phyloP scores from a whole-genome alignment of 2,113 vertebrate species.

The Hippocampus barbouri region DNA sequence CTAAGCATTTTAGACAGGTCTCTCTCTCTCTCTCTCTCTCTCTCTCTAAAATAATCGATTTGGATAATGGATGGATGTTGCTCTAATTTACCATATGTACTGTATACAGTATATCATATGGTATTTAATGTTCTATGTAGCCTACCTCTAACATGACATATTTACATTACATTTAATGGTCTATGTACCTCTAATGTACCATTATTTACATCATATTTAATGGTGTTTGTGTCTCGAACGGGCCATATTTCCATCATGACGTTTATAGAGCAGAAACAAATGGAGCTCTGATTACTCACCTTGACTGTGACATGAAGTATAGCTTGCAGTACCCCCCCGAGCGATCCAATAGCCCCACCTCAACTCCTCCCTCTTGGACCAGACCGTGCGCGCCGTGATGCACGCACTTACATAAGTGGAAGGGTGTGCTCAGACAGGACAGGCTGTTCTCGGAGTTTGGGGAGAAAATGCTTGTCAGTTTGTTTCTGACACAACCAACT shows the following conservation, averaged over 20 bases:
- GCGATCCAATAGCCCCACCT: not conserved
- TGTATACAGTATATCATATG: not conserved
- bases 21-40: too few species aligned
- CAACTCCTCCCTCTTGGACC: not conserved
- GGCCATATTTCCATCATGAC: not conserved
- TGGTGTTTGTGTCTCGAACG: not conserved
- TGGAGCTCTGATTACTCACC: not conserved
- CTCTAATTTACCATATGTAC: not conserved
- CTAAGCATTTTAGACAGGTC: too few species aligned
- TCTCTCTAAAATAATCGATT: too few species aligned
- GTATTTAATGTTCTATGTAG: not conserved
- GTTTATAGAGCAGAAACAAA: not conserved
- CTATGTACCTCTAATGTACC: not conserved
- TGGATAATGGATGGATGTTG: too few species aligned
- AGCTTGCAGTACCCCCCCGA: not conserved
- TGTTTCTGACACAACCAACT: not conserved
- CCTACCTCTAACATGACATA: not conserved
- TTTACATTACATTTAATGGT: not conserved
- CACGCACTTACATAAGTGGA: conserved; percentile 41
- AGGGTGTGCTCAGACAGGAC: conserved; percentile 57
- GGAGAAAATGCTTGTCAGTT: conserved; percentile 2
- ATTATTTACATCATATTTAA: not conserved
- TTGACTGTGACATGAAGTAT: not conserved
- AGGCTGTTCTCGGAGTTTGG: conserved; percentile 34
- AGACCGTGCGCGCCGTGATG: conserved; percentile 17